Evolutionary conservation across 2,113 vertebrate genomes (phyloP).

Genomic region (Grammomys dolichurus): DNA sequence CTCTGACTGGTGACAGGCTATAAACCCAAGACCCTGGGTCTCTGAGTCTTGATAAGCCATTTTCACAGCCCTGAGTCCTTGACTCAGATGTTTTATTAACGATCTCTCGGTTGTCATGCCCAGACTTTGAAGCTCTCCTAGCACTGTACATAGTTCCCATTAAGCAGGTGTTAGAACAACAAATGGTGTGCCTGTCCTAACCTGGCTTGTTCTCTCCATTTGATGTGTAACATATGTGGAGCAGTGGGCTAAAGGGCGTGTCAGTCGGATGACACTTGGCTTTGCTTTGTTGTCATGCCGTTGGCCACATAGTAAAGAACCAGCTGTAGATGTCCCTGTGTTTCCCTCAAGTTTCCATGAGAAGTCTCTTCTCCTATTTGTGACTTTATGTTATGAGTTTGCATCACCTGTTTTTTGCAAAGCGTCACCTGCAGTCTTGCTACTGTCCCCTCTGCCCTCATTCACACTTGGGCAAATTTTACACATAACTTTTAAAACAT

Average conservation of each 20-base stretch:
- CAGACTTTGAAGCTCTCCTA: conserved; percentile 51
- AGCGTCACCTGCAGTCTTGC: not conserved
- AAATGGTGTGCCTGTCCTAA: conserved; percentile 72
- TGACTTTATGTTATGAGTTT: conserved; percentile 60
- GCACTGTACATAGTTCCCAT: conserved; percentile 67
- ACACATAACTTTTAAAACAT: conserved; percentile 46
- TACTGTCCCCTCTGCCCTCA: conserved; percentile 21
- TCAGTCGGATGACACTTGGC: conserved; percentile 82
- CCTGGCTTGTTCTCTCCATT: conserved; percentile 73
- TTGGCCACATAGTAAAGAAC: conserved; percentile 84
- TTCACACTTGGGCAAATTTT: conserved; percentile 26
- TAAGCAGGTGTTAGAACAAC: conserved; percentile 84
- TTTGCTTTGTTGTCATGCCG: conserved; percentile 76
- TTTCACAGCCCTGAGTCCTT: conserved; percentile 28
- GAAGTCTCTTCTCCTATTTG: conserved; percentile 38
- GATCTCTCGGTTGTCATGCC: conserved; percentile 32
- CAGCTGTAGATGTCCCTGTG: conserved; percentile 72
- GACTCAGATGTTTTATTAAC: conserved; percentile 3
- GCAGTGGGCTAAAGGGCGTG: conserved; percentile 82
- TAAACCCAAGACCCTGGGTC: conserved; percentile 14
- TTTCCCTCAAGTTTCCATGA: conserved; percentile 49
- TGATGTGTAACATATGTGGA: conserved; percentile 84
- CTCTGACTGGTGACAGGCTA: conserved; percentile 4
- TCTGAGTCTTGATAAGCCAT: not conserved
- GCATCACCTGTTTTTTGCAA: not conserved